Conservation (phyloP, 2,113 vertebrate species). For the Gyps fulvus region DNA sequence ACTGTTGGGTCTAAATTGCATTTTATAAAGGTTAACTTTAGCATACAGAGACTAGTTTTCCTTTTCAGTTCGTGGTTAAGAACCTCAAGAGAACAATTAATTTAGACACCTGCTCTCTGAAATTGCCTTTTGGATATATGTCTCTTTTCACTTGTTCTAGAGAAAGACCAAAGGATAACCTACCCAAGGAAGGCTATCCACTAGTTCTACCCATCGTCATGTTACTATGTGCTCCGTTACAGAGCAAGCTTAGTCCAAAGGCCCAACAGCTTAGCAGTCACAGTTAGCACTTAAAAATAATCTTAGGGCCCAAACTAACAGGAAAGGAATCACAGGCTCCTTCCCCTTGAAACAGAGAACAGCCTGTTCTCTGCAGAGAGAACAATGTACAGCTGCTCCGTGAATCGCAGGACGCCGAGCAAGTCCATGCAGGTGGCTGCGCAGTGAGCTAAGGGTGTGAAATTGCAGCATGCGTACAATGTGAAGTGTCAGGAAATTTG, state of each 20-base stretch:
- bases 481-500: not conserved
- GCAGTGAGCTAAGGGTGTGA: not conserved
- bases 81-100: not conserved
- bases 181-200: not conserved
- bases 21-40: not conserved
- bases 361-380: not conserved
- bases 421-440: not conserved
- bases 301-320: not conserved
- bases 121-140: not conserved
- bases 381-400: not conserved
- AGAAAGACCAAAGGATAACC: not conserved
- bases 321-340: not conserved
- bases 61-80: not conserved
- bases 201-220: not conserved
- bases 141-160: not conserved
- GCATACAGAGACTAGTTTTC: not conserved
- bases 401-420: rapidly evolving
- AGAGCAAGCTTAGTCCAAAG: not conserved
- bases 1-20: not conserved
- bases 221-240: not conserved
- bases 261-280: not conserved
- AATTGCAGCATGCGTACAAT: rapidly evolving
- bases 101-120: not conserved
- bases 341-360: not conserved
- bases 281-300: not conserved